phyloP scores from a whole-genome alignment of 2,888 invertebrate species.

The Choreutis nemorana region DNA sequence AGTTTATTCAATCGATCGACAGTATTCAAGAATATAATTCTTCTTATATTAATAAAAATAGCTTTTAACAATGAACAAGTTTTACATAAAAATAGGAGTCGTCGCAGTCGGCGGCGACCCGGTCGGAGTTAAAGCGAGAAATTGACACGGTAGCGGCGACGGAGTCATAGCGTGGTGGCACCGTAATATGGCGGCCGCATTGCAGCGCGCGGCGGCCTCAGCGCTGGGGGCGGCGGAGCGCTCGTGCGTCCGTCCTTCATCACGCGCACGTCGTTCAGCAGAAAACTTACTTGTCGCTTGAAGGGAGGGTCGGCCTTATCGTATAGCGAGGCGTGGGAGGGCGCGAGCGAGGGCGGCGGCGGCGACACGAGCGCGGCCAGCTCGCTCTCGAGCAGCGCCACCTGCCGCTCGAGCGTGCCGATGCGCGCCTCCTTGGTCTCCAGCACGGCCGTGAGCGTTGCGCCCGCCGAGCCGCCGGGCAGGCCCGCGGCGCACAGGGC shows the following conservation, averaged over 20 bases:
- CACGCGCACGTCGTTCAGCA: slow-evolving; percentile 81
- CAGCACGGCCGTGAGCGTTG: slow-evolving; percentile 80
- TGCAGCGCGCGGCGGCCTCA: slow-evolving; percentile 23
- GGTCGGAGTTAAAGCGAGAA: slow-evolving; percentile 46
- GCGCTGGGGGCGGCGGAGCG: slow-evolving; percentile 32
- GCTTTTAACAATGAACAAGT: slow-evolving; percentile 62
- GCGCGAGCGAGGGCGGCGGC: slow-evolving; percentile 61
- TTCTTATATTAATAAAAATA: slow-evolving; percentile 52
- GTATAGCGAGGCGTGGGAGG: slow-evolving; percentile 67
- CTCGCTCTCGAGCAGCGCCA: slow-evolving; percentile 81
- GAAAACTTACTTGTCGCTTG: slow-evolving; percentile 87
- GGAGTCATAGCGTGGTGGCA: slow-evolving; percentile 14
- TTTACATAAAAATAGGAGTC: slow-evolving; percentile 58
- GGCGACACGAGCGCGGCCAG: slow-evolving; percentile 62
- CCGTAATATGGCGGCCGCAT: slow-evolving; percentile 13
- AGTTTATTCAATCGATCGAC: slow-evolving; percentile 35
- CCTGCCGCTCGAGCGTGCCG: slow-evolving; percentile 86
- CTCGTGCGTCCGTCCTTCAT: slow-evolving; percentile 73
- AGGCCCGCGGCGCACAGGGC: slow-evolving; percentile 71
- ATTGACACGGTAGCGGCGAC: slow-evolving; percentile 42
- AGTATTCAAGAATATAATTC: slow-evolving; percentile 58
- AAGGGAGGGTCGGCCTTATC: slow-evolving; percentile 71
- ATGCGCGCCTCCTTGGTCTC: slow-evolving; percentile 89
- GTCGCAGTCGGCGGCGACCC: slow-evolving; percentile 47
- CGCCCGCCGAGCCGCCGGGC: slow-evolving; percentile 63